Evolutionary conservation across 2,797 vertebrate species (phyloP), one percentile per base, ranked within the genome.

Genomic region (Alosa sapidissima): DNA sequence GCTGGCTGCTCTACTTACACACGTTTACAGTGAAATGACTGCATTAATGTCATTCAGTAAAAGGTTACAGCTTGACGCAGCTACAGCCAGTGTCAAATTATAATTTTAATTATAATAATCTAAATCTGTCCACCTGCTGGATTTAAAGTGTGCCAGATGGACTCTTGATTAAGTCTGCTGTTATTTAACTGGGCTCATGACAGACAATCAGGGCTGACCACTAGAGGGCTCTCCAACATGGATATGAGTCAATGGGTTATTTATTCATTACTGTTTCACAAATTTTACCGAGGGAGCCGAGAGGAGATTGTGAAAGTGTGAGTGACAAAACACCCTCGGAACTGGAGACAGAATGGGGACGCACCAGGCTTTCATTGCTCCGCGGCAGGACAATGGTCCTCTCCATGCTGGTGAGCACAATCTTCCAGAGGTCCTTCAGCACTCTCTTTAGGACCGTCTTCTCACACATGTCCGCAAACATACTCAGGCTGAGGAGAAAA

Each of bases 401-500:
- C 94, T 99, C 98, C 96, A 98, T 94, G 88, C 97, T 97, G 91
- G 96, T 97, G 93, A 99, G 96, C 68, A 99, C 98, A 1, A 97
- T 96, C 90, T 96, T 95, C 98, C 98, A 99, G 87, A 99, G 95
- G 85, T 99, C 98, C 88, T 99, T 99, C 87, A 99, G 93, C 85
- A 99, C 97, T 36, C 97, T 94, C 91, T 99, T 99, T 92, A 99
- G 94, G 88, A 99, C 97, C 0, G 97, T 97, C 94, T 99, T 99
- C 94, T 99, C 98, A 92, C 98, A 99, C 87, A 97, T 93, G 19
- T 97, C 96, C 0, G 98, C 98, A 89, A 99, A 98, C 49, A 99
- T 92, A 3, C 97, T 98, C 89, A 99, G 95, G 89, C 98, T 99
- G 92, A 48, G 13, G 41, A 24, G 7, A 81, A 5, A 19, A 45